These are phyloP conservation scores for Pachyseris speciosa DNA, from an alignment of 64 coral and sea anemone genomes.

Conservation along the genomic window DNA sequence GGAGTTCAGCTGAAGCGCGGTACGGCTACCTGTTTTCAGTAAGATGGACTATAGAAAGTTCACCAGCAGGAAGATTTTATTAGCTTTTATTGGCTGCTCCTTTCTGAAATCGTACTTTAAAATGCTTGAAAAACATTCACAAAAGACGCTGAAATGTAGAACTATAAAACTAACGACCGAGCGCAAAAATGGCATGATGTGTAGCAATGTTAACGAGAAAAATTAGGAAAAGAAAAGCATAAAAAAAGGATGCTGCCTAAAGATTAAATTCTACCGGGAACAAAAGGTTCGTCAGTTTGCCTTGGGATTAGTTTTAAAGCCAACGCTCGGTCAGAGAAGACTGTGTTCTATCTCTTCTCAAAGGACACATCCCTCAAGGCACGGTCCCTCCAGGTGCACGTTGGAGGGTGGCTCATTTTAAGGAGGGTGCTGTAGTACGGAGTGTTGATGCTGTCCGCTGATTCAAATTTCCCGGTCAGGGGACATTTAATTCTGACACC, in stretches of 20 bases:
- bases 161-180: too few relatives aligned
- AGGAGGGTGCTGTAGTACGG: not conserved
- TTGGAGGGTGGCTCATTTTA: slow-evolving; percentile 19
- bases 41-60: not conserved
- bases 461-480: slow-evolving; percentile 13
- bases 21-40: not conserved
- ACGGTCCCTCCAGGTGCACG: slow-evolving; percentile 58
- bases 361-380: slow-evolving; percentile 51
- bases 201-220: too few relatives aligned
- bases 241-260: too few relatives aligned
- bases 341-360: slow-evolving; percentile 21
- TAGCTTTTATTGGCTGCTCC: not conserved
- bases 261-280: too few relatives aligned
- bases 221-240: too few relatives aligned
- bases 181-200: too few relatives aligned
- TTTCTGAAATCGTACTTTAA: accelerated
- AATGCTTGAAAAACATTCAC: too few relatives aligned
- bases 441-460: not conserved
- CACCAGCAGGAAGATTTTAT: not conserved
- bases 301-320: not conserved
- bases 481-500: slow-evolving; percentile 12
- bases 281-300: too few relatives aligned
- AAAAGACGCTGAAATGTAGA: too few relatives aligned
- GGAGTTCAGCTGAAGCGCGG: not conserved
- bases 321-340: not conserved